These are phyloP conservation scores for Coregonus sp. DNA, from an alignment of 2,797 vertebrate genomes.

Conservation along the genomic window DNA sequence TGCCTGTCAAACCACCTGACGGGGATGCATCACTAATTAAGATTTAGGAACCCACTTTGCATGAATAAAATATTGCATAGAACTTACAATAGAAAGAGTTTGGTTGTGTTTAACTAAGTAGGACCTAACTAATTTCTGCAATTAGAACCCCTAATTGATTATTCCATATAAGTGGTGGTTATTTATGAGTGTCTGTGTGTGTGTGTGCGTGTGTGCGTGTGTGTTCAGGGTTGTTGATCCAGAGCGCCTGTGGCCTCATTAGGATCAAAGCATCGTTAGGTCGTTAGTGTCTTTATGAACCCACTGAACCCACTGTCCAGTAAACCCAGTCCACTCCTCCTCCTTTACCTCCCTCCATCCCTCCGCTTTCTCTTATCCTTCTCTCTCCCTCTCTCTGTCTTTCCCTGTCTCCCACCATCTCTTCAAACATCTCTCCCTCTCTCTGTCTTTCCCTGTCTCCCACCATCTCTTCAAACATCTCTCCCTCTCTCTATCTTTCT, in stretches of 20 bases:
- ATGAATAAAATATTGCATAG: neutral
- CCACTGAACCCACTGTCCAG: conserved; percentile 51
- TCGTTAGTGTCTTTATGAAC: conserved; percentile 58
- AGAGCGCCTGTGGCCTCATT: conserved; percentile 21
- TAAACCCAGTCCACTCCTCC: conserved; percentile 45
- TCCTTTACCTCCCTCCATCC: conserved; percentile 23
- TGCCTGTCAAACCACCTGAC: neutral
- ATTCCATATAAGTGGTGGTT: neutral
- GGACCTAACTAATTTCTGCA: neutral
- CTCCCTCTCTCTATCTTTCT: too few species aligned
- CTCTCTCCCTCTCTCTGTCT: neutral
- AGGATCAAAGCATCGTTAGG: conserved; percentile 36
- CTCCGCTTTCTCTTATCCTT: conserved; percentile 7
- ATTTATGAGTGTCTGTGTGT: neutral
- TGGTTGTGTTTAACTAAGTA: neutral
- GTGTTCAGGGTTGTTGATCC: conserved; percentile 22
- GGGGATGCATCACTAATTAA: neutral
- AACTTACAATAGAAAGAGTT: neutral
- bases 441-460: neutral
- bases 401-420: neutral
- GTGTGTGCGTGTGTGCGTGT: neutral
- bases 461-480: neutral
- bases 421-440: neutral
- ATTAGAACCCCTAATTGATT: neutral
- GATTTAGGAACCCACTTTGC: too few species aligned